A percentile compares a stretch with the other conserved stretches of the same genome.
Conservation (phyloP, 1,140 invertebrate species). For the Drosophila rhopaloa region DNA sequence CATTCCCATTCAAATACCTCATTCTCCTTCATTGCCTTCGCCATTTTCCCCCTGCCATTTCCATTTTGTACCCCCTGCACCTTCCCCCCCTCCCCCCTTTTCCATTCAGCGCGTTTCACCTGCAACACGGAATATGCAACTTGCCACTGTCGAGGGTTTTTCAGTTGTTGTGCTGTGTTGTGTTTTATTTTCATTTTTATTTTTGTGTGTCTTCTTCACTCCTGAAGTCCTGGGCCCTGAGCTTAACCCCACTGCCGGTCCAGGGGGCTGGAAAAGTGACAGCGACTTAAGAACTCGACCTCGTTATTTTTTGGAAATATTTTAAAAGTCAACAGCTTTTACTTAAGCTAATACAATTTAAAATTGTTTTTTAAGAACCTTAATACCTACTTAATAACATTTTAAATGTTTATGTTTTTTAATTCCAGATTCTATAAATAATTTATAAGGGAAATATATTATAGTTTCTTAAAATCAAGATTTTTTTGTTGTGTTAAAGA, state of each 20-base stretch:
- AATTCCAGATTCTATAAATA: too few relatives aligned
- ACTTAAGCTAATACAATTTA: too few relatives aligned
- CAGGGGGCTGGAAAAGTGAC: neutral
- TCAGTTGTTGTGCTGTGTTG: conserved; percentile 17
- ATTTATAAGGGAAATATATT: too few relatives aligned
- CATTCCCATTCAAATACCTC: conserved; percentile 45
- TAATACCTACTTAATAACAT: too few relatives aligned
- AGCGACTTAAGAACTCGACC: too few relatives aligned
- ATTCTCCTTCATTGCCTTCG: conserved; percentile 37
- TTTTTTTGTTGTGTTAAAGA: too few relatives aligned
- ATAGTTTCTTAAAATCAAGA: too few relatives aligned
- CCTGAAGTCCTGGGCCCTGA: conserved; percentile 18
- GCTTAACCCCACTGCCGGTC: conserved; percentile 20
- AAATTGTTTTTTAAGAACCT: too few relatives aligned
- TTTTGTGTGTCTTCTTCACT: conserved; percentile 31
- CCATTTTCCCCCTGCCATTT: conserved; percentile 5
- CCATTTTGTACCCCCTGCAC: neutral
- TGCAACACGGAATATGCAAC: conserved; percentile 58
- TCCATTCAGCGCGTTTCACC: conserved; percentile 51
- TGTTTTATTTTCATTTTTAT: conserved; percentile 11
- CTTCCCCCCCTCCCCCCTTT: neutral
- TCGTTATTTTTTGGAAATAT: too few relatives aligned
- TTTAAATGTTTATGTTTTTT: too few relatives aligned
- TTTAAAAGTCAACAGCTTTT: too few relatives aligned
- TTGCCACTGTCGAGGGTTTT: conserved; percentile 54